Evolutionary conservation across 1,140 invertebrate species (phyloP).

Genomic region (Magallana gigas): DNA sequence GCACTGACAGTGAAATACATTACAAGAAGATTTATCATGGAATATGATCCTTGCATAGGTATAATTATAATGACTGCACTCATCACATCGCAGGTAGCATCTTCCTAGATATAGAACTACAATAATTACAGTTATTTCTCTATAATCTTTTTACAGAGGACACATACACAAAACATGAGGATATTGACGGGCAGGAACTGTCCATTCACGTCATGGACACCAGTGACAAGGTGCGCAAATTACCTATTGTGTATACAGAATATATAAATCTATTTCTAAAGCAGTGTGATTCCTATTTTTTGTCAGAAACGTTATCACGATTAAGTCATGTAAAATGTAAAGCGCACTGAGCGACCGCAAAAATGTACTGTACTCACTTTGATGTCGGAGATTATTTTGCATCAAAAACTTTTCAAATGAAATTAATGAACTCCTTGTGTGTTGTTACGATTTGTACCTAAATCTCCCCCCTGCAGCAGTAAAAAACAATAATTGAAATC

Average conservation of each 20-base stretch:
- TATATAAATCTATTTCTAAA: too few relatives aligned
- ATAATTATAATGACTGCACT: conserved; percentile 45
- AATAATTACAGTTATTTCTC: not conserved
- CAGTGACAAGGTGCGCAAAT: conserved; percentile 76
- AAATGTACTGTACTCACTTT: too few relatives aligned
- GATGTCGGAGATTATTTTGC: too few relatives aligned
- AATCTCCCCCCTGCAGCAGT: not conserved
- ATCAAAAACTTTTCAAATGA: too few relatives aligned
- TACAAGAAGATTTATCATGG: conserved; percentile 80
- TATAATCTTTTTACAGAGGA: conserved; percentile 75
- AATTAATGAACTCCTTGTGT: too few relatives aligned
- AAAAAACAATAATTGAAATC: too few relatives aligned
- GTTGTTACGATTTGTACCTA: not conserved
- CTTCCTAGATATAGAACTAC: not conserved
- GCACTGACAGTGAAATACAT: conserved; percentile 81
- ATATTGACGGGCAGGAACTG: conserved; percentile 77
- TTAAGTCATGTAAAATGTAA: too few relatives aligned
- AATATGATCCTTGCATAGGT: conserved; percentile 80
- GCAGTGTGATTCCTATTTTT: too few relatives aligned
- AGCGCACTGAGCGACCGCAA: too few relatives aligned
- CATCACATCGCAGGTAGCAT: not conserved
- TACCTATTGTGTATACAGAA: too few relatives aligned
- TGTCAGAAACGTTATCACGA: too few relatives aligned
- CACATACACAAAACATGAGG: conserved; percentile 79
- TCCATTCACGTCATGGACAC: conserved; percentile 80